Evolutionary conservation across 53 echinoderm and acorn worm species (phyloP).

Genomic region (Luidia sarsii): DNA sequence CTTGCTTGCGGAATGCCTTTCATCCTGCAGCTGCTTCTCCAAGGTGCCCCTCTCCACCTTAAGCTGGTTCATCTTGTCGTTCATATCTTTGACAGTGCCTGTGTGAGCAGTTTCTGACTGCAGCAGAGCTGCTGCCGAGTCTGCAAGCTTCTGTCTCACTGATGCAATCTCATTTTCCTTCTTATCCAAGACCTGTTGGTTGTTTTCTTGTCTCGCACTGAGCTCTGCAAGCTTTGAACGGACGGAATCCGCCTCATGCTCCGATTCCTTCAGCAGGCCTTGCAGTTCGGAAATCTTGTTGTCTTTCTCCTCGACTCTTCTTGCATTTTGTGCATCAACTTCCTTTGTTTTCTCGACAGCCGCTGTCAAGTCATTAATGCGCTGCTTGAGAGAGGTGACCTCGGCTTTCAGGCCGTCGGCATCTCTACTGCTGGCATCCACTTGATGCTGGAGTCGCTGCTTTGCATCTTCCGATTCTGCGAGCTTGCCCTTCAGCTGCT

Average conservation of each 20-base stretch:
- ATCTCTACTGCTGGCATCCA: slow-evolving; percentile 19
- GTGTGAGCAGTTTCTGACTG: slow-evolving; percentile 21
- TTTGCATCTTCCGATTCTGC: slow-evolving; percentile 49
- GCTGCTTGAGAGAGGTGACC: slow-evolving; percentile 49
- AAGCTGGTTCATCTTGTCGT: slow-evolving; percentile 52
- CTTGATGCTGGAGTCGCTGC: slow-evolving; percentile 40
- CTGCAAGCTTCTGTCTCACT: slow-evolving; percentile 16
- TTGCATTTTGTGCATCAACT: neutral
- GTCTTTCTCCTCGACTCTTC: slow-evolving; percentile 56
- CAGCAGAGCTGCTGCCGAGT: slow-evolving; percentile 28
- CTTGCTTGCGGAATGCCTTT: slow-evolving; percentile 1
- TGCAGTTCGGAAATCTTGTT: slow-evolving; percentile 63
- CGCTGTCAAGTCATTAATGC: slow-evolving; percentile 40
- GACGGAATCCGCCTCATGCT: slow-evolving; percentile 14
- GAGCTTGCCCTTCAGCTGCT: slow-evolving; percentile 62
- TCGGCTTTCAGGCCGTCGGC: slow-evolving; percentile 60
- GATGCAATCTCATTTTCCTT: slow-evolving; percentile 33
- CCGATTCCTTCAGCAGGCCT: slow-evolving; percentile 54
- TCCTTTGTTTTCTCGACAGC: slow-evolving; percentile 42
- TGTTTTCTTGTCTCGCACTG: slow-evolving; percentile 37
- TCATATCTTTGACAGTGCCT: slow-evolving; percentile 55
- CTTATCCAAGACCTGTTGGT: slow-evolving; percentile 38
- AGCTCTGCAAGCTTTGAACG: slow-evolving; percentile 39
- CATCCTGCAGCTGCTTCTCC: slow-evolving; percentile 41
- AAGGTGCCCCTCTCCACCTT: slow-evolving; percentile 47